phyloP scores from a whole-genome alignment of 2,888 invertebrate species.

The Athalia cordata region DNA sequence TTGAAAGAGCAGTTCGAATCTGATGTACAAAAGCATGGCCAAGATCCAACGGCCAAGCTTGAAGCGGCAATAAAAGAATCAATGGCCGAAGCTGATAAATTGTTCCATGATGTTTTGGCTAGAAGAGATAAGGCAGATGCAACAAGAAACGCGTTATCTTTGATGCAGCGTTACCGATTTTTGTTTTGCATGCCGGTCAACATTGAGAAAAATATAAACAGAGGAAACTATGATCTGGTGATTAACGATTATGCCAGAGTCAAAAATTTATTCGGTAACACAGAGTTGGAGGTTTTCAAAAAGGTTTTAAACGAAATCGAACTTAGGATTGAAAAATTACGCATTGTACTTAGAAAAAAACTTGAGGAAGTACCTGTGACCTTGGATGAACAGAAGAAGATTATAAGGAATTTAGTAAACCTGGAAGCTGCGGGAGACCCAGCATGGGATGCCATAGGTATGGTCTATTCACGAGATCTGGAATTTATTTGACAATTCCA shows the following conservation, averaged over 20 bases:
- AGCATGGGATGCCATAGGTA: conserved; percentile 93
- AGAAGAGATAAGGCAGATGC: conserved; percentile 97
- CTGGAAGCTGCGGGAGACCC: conserved; percentile 90
- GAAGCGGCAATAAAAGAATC: conserved; percentile 91
- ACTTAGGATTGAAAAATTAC: conserved; percentile 86
- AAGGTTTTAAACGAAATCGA: conserved; percentile 95
- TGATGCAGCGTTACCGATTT: conserved; percentile 95
- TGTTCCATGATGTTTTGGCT: conserved; percentile 94
- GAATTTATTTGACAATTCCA: too few relatives aligned
- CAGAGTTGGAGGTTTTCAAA: conserved; percentile 91
- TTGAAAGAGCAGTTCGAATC: conserved; percentile 89
- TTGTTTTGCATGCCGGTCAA: conserved; percentile 96
- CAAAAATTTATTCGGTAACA: conserved; percentile 95
- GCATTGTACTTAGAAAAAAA: conserved; percentile 86
- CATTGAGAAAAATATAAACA: conserved; percentile 94
- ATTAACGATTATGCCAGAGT: conserved; percentile 98
- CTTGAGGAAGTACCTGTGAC: conserved; percentile 93
- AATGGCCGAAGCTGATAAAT: conserved; percentile 91
- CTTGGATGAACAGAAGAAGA: conserved; percentile 95
- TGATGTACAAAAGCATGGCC: conserved; percentile 84
- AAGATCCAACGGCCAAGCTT: conserved; percentile 84
- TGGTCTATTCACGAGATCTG: neutral
- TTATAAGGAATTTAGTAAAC: conserved; percentile 89
- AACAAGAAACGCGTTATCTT: conserved; percentile 94
- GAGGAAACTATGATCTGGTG: conserved; percentile 96